Percentiles rank a stretch among this genome's conserved stretches.
These are phyloP conservation scores for Lycaon pictus DNA, from an alignment of 2,113 vertebrate genomes.

Conservation along the genomic window DNA sequence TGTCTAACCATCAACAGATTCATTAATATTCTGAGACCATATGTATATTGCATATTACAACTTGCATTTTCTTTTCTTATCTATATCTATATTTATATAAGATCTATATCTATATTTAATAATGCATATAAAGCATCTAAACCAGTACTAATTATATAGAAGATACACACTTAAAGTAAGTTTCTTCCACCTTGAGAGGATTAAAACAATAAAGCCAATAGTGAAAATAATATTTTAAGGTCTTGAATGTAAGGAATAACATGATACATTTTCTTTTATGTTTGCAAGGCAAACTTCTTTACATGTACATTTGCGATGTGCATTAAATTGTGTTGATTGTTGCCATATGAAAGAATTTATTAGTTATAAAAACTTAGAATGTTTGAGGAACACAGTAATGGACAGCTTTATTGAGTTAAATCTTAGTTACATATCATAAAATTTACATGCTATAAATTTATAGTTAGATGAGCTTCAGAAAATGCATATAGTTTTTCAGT, in stretches of 20 bases:
- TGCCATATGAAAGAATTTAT: neutral
- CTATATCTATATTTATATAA: neutral
- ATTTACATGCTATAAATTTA: neutral
- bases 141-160: neutral
- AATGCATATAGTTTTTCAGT: neutral
- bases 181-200: neutral
- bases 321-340: neutral
- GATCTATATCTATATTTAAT: neutral
- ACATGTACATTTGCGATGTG: neutral
- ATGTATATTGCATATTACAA: neutral
- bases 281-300: neutral
- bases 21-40: neutral
- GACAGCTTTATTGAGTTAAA: neutral
- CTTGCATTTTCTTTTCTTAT: neutral
- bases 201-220: neutral
- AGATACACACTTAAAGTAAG: neutral
- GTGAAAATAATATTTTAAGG: neutral
- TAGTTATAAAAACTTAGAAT: neutral
- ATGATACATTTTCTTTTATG: neutral
- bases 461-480: neutral
- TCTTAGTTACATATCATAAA: neutral
- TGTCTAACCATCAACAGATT: neutral
- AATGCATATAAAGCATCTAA: neutral
- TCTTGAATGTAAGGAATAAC: neutral
- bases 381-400: neutral